Conservation (phyloP, 2,797 vertebrate genomes). For the Bradypodion pumilum region DNA sequence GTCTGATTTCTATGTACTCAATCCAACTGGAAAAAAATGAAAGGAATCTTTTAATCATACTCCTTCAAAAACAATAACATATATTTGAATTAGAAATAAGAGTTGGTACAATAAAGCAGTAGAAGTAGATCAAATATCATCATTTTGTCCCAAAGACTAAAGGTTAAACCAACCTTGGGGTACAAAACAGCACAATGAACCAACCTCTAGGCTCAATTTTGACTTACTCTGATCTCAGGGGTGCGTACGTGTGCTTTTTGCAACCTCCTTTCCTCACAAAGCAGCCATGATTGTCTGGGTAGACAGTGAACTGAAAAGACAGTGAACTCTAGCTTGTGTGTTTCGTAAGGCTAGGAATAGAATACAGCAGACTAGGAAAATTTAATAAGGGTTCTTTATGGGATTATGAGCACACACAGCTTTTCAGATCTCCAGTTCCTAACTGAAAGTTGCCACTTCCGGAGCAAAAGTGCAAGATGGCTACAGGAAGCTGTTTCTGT, state of each 20-base stretch:
- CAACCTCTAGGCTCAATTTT: neutral
- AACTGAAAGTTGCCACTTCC: neutral
- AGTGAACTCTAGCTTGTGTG: neutral
- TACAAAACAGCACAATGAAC: neutral
- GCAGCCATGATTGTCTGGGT: neutral
- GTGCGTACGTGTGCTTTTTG: neutral
- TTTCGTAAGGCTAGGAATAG: neutral
- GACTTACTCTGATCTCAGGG: no score
- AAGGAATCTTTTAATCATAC: neutral
- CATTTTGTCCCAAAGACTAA: neutral
- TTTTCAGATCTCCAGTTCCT: neutral
- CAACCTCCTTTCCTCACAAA: neutral
- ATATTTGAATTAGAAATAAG: neutral
- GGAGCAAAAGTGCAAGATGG: no score
- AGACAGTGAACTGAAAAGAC: no score
- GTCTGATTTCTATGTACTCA: neutral
- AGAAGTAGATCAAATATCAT: neutral
- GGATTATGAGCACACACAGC: neutral
- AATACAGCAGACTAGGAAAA: neutral
- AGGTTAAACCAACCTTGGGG: neutral
- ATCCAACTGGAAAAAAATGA: neutral
- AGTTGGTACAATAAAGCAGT: neutral
- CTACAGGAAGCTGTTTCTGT: no score
- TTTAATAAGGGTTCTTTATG: neutral
- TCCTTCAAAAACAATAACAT: neutral